These are phyloP conservation scores for Drosophila auraria DNA, from an alignment of 1,140 invertebrate genomes.

Conservation along the genomic window DNA sequence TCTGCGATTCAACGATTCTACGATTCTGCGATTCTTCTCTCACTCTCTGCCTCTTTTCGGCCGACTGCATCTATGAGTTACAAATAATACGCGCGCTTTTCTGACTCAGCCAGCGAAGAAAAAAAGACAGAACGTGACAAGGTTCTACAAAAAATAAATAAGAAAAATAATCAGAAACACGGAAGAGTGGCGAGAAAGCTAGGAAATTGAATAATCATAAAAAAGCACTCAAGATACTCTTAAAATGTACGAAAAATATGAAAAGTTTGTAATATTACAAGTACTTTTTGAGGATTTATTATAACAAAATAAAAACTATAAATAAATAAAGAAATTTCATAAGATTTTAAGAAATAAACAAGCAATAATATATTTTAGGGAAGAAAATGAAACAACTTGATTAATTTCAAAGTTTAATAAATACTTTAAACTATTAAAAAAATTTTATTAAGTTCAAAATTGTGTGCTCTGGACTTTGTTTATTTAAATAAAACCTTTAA, in stretches of 20 bases:
- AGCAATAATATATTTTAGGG: no score
- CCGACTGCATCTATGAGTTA: slow-evolving; percentile 39
- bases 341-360: no score
- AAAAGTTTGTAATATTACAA: background rate
- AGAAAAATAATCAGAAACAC: background rate
- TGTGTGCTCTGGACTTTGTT: no score
- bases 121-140: slow-evolving; percentile 62
- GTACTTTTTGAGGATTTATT: background rate
- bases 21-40: slow-evolving; percentile 4
- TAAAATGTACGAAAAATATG: background rate
- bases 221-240: no score
- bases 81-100: slow-evolving; percentile 32
- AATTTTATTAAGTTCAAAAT: no score
- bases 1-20: slow-evolving; percentile 7
- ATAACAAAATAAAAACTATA: no score
- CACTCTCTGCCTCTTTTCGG: background rate
- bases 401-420: no score
- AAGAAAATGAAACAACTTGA: no score
- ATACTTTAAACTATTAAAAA: no score
- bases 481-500: no score
- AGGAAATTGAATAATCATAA: background rate
- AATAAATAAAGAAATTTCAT: no score
- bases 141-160: slow-evolving; percentile 5
- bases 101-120: slow-evolving; percentile 54
- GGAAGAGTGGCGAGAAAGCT: background rate